phyloP scores from a whole-genome alignment of 2,797 vertebrate species.

The Ammospiza maritima region DNA sequence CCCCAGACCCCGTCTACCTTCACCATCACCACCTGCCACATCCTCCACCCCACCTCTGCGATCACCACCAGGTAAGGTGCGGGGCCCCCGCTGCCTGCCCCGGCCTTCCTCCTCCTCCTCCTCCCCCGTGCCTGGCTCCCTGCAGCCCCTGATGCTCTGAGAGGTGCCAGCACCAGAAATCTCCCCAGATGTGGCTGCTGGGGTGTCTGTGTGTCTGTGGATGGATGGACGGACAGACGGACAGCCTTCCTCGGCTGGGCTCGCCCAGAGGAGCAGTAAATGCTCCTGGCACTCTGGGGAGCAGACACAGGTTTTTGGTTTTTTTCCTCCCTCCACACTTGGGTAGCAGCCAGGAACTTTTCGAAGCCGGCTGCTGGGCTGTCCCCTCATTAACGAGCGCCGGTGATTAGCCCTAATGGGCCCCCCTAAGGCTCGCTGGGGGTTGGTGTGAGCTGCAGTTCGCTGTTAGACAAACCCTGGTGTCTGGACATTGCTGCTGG shows the following conservation, averaged over 20 bases:
- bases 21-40: constrained; percentile 87
- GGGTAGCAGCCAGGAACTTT: not conserved
- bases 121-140: not conserved
- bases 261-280: accelerated
- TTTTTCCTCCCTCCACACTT: not conserved
- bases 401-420: not conserved
- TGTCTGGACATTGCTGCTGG: not conserved
- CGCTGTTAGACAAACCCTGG: not conserved
- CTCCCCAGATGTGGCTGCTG: not conserved
- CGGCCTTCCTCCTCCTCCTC: not conserved
- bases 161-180: constrained; percentile 59
- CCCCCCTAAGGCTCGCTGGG: not conserved
- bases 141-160: constrained; percentile 57
- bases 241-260: not conserved
- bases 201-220: too few species aligned
- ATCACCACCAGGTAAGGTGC: constrained; percentile 83
- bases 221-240: not conserved
- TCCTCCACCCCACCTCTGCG: constrained; percentile 80
- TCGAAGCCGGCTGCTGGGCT: not conserved
- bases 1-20: constrained; percentile 85
- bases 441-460: not conserved
- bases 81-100: not conserved
- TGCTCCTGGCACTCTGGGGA: not conserved
- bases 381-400: not conserved
- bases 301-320: accelerated